A percentile compares a stretch with the other conserved stretches of the same genome.
Conservation (phyloP, 2,113 vertebrate genomes). For the Gallinago jamesoni region DNA sequence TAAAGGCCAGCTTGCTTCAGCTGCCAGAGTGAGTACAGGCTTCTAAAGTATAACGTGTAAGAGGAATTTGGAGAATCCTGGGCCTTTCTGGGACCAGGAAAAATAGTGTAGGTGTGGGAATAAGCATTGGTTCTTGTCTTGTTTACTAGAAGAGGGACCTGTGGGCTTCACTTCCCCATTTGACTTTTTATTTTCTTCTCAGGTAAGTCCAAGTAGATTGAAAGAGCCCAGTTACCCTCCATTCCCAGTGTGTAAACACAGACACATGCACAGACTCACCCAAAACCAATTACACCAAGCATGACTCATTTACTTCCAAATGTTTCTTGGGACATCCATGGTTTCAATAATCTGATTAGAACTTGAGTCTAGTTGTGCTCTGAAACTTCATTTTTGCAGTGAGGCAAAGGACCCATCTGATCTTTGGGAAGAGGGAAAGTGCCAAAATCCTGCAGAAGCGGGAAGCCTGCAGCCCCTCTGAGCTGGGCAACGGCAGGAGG, state of each 20-base stretch:
- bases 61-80: neutral
- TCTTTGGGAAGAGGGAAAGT: neutral
- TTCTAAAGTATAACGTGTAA: neutral
- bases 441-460: neutral
- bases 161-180: neutral
- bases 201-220: neutral
- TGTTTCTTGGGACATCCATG: neutral
- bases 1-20: neutral
- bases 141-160: neutral
- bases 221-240: neutral
- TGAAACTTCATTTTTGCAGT: neutral
- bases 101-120: neutral
- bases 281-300: neutral
- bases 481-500: neutral
- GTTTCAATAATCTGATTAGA: neutral
- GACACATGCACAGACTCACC: too few species aligned
- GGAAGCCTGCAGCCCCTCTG: neutral
- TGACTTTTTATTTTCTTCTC: neutral
- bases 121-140: neutral
- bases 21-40: neutral
- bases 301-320: neutral
- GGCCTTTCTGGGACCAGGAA: neutral
- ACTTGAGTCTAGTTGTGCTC: neutral
- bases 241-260: neutral
- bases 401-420: neutral